These are phyloP conservation scores for Sweltsa coloradensis DNA, from an alignment of 1,140 invertebrate genomes.

Conservation along the genomic window DNA sequence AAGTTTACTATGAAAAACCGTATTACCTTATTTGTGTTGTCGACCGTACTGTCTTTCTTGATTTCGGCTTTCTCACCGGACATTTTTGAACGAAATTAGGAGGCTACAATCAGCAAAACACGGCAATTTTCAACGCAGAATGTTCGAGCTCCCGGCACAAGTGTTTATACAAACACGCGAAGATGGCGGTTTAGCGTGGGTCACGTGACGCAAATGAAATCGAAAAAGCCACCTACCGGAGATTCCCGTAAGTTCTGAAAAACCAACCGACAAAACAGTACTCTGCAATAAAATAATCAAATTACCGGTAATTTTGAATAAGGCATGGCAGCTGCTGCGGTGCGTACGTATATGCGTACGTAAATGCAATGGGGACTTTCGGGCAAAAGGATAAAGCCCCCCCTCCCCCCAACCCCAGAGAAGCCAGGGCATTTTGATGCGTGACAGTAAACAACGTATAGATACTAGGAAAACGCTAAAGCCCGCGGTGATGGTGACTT, in stretches of 20 bases:
- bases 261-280: not conserved
- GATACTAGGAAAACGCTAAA: no score
- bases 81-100: constrained; percentile 31
- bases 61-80: constrained; percentile 35
- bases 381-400: no score
- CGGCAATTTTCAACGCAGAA: constrained; percentile 16
- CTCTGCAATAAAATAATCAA: not conserved
- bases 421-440: no score
- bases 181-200: constrained; percentile 42
- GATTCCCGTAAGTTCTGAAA: no score
- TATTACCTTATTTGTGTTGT: constrained; percentile 32
- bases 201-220: constrained; percentile 31
- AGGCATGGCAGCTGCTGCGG: no score
- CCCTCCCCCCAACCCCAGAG: no score
- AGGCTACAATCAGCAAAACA: constrained; percentile 30
- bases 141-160: constrained; percentile 13
- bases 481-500: no score
- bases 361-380: no score
- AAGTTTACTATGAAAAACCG: constrained; percentile 7
- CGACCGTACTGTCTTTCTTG: constrained; percentile 37
- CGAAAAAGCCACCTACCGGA: constrained; percentile 7
- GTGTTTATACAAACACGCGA: constrained; percentile 38
- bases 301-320: no score
- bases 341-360: no score
- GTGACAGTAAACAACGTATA: no score